Percentiles rank a stretch among this genome's conserved stretches.
These are phyloP conservation scores for Halcyon smyrnensis DNA, from an alignment of 2,797 vertebrate species.

Conservation along the genomic window DNA sequence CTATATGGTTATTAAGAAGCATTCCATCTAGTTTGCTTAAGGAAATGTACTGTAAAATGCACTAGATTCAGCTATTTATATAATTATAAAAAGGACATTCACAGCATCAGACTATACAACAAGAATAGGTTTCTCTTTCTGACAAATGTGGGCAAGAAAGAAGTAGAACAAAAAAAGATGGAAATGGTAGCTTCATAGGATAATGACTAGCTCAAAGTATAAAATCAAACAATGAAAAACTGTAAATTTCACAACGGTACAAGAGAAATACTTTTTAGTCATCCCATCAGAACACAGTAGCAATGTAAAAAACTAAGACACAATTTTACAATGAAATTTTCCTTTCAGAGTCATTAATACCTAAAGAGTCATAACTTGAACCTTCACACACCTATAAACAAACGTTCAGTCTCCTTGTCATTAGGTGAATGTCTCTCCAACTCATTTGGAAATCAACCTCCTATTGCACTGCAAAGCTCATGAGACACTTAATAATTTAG, in stretches of 20 bases:
- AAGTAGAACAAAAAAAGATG: not conserved
- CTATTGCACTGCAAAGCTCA: not conserved
- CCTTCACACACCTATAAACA: not conserved
- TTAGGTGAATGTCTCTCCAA: not conserved
- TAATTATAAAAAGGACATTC: conserved; percentile 12
- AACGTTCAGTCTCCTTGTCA: not conserved
- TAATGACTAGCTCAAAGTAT: not conserved
- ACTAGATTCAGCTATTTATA: conserved; percentile 60
- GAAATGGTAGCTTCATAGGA: not conserved
- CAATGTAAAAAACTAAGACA: not conserved
- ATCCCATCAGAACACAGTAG: not conserved
- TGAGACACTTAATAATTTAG: not conserved
- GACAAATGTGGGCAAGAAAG: not conserved
- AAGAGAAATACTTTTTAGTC: not conserved
- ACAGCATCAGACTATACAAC: conserved; percentile 27
- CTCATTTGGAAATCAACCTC: not conserved
- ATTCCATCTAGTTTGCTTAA: conserved; percentile 62
- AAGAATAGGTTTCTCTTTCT: not conserved
- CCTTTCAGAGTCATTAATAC: not conserved
- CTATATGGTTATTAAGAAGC: conserved; percentile 69
- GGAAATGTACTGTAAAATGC: conserved; percentile 64
- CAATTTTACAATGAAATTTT: not conserved
- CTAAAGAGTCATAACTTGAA: not conserved
- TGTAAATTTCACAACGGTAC: not conserved
- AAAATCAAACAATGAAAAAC: not conserved